Evolutionary conservation across 2,888 invertebrate species (phyloP).

Genomic region (Fissipunctia ypsillon): DNA sequence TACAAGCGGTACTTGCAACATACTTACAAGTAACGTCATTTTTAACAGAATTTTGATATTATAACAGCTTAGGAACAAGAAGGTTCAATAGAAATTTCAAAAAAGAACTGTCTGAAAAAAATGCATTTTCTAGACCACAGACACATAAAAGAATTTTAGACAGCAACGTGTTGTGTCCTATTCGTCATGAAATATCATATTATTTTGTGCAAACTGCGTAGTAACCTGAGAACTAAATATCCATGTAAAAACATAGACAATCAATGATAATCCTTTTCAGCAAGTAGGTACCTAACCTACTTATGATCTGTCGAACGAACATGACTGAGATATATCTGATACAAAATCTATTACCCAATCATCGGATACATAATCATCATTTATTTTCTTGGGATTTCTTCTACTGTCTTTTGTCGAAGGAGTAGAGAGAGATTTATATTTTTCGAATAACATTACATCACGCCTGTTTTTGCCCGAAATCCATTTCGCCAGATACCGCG

Average conservation of each 20-base stretch:
- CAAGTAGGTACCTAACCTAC: too few relatives aligned
- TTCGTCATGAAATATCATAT: not conserved
- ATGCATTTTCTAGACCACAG: too few relatives aligned
- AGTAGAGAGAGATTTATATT: not conserved
- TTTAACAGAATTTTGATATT: too few relatives aligned
- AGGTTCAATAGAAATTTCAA: too few relatives aligned
- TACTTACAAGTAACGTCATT: too few relatives aligned
- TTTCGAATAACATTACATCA: too few relatives aligned
- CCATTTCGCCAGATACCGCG: not conserved
- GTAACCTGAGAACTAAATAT: not conserved
- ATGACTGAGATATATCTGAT: not conserved
- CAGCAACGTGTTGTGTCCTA: not conserved
- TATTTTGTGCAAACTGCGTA: not conserved
- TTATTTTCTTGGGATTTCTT: not conserved
- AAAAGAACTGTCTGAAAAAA: too few relatives aligned
- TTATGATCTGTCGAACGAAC: not conserved
- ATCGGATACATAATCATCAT: not conserved
- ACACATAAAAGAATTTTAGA: too few relatives aligned
- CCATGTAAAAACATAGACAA: not conserved
- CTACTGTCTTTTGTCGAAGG: too few relatives aligned
- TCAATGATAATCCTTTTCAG: slow-evolving; percentile 6
- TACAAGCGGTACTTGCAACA: slow-evolving; percentile 10
- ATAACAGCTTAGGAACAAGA: too few relatives aligned
- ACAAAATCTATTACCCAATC: too few relatives aligned
- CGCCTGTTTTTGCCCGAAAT: too few relatives aligned